Evolutionary conservation across 2,888 invertebrate species (phyloP).

Genomic region (Synergus gifuensis): DNA sequence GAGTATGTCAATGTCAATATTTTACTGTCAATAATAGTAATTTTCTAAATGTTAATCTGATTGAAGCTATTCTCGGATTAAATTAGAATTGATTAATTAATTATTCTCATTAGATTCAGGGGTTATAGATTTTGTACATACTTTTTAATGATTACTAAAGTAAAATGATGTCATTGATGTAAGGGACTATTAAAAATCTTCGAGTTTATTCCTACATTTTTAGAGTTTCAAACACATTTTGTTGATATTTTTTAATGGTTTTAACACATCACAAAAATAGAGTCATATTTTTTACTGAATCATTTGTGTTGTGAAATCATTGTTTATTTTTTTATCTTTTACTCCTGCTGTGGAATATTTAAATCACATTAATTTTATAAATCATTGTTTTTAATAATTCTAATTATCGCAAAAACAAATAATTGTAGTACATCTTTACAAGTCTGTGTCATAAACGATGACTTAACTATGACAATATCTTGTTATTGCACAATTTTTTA

Average conservation of each 20-base stretch:
- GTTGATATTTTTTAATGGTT: neutral
- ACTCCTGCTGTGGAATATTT: neutral
- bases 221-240: neutral
- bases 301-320: neutral
- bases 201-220: no score
- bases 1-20: neutral
- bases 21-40: constrained; percentile 11
- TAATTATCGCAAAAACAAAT: neutral
- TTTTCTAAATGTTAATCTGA: neutral
- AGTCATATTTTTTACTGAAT: constrained; percentile 5
- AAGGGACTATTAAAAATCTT: no score
- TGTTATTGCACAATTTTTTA: constrained; percentile 30
- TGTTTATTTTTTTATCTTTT: constrained; percentile 20
- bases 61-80: neutral
- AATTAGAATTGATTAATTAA: no score
- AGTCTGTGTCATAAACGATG: neutral
- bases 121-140: constrained; percentile 26
- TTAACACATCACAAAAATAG: neutral
- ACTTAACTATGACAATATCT: constrained; percentile 33
- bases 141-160: neutral
- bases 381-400: neutral
- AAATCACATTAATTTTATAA: neutral
- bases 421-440: neutral
- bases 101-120: neutral
- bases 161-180: neutral